Evolutionary conservation across 1,140 invertebrate genomes (phyloP).

Genomic region (Megathymus violae): DNA sequence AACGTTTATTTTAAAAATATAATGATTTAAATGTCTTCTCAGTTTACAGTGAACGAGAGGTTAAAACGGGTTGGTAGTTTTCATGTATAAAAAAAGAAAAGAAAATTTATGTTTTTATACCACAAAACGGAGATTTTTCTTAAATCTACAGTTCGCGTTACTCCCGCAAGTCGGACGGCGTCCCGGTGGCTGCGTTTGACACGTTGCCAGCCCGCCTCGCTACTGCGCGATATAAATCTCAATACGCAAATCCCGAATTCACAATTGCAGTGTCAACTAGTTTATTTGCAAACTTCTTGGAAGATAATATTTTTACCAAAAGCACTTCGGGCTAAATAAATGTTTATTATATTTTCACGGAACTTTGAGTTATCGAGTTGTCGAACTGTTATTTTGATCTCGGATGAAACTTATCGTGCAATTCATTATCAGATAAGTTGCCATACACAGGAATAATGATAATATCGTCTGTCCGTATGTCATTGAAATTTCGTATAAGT

Average conservation of each 20-base stretch:
- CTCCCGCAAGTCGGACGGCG: slow-evolving; percentile 11
- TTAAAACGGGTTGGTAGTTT: too few species aligned
- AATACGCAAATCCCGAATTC: slow-evolving; percentile 30
- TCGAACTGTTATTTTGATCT: not conserved
- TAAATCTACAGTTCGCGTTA: slow-evolving; percentile 25
- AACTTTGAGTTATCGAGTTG: not conserved
- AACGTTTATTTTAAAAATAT: too few species aligned
- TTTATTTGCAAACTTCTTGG: slow-evolving; percentile 25
- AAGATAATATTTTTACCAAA: not conserved
- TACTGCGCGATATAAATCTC: slow-evolving; percentile 29
- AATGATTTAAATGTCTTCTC: too few species aligned
- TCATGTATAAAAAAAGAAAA: too few species aligned
- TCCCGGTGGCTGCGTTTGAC: slow-evolving; percentile 23
- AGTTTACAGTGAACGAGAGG: too few species aligned
- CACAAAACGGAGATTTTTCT: slow-evolving; percentile 1
- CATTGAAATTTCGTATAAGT: too few species aligned
- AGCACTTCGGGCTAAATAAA: not conserved
- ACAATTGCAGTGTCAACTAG: slow-evolving; percentile 26
- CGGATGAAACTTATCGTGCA: not conserved
- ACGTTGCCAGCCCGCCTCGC: slow-evolving; percentile 28
- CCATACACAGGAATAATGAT: too few species aligned
- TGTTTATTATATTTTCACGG: not conserved
- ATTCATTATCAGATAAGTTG: not conserved
- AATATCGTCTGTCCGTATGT: too few species aligned
- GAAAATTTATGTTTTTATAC: too few species aligned